Evolutionary conservation across 1,140 invertebrate genomes (phyloP).

Genomic region (Spodoptera frugiperda): DNA sequence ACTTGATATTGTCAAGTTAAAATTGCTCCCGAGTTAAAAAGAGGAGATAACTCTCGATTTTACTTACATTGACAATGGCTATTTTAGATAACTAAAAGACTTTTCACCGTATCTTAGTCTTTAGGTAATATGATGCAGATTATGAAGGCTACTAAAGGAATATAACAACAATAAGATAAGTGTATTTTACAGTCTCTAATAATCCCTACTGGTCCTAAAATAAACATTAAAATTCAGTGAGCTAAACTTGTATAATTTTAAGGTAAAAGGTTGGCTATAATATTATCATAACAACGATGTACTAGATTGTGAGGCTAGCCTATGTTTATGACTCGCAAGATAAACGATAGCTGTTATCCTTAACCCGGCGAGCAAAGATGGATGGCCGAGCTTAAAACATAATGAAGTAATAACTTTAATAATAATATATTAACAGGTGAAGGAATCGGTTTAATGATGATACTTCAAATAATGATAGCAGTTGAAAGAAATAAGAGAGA

Average conservation of each 20-base stretch:
- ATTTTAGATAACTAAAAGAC: no score
- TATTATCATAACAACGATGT: constrained; percentile 23
- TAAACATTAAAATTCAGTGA: neutral
- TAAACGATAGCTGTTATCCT: constrained; percentile 35
- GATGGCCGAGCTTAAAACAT: neutral
- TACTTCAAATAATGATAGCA: neutral
- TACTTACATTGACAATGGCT: no score
- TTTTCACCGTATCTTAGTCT: no score
- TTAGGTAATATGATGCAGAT: no score
- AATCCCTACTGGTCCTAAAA: no score
- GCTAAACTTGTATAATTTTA: neutral
- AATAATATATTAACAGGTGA: neutral
- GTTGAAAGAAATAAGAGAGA: no score
- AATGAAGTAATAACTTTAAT: constrained; percentile 7
- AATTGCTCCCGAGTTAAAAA: no score
- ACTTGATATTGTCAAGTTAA: no score
- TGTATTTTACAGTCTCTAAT: no score
- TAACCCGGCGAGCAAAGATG: constrained; percentile 22
- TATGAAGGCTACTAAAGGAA: no score
- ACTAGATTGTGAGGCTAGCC: constrained; percentile 21
- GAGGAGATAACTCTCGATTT: no score
- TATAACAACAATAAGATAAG: no score
- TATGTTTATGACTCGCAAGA: constrained; percentile 31
- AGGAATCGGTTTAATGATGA: constrained; percentile 4
- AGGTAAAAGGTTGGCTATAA: constrained; percentile 17